Base-by-base conservation (phyloP, 2,888 invertebrate species). In the Hecatera dysodea region DNA sequence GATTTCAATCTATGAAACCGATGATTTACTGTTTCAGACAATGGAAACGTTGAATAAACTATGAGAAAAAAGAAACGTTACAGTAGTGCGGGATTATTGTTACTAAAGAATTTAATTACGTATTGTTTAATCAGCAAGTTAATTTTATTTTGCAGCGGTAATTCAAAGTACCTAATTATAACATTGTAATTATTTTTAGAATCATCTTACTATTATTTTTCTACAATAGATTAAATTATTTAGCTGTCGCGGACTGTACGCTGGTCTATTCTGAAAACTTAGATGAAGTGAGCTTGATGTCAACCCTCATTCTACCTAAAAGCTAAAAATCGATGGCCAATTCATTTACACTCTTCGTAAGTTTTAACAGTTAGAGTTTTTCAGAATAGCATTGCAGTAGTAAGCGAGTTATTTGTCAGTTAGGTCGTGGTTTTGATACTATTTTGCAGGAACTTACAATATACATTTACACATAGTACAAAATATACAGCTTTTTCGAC, bases 1-100 rank as follows among this genome's bases (percentile, higher is more conserved):
- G 93, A 90, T 91, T 93, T 89, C 91, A 89, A 91, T 90, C 86
- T 90, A 90, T 89, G 86, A 87, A 90, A 89, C 87, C 80, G 83
- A 89, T 88, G 86, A 86, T 86, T 86, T 88, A 87, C 80, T 85
- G 85, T 85, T 80, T 86, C 67, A 59, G 78, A 80, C 84, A 84
- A 75, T 81, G 72, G 80, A 65, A 66, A 75, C 76, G 60, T 67
- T 72, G 69, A 83, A 83, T 76, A 80, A 74, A 81, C 67, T 73
- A 75, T 65, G 55, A 46, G 60, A 52, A 67, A 69, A 63, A 57
- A 50, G n/a, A 48, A 36, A 44, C 15, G 46, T 61, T 71, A 55
- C 12, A 50, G 24, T 19, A 22, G 2, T 29, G 15, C n/a, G 22
- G 22, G 24, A 15, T 72, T 24, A 17, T 33, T 39, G 66, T 55